These are phyloP conservation scores for Timandra comae DNA, from an alignment of 2,888 invertebrate species.

Conservation along the genomic window DNA sequence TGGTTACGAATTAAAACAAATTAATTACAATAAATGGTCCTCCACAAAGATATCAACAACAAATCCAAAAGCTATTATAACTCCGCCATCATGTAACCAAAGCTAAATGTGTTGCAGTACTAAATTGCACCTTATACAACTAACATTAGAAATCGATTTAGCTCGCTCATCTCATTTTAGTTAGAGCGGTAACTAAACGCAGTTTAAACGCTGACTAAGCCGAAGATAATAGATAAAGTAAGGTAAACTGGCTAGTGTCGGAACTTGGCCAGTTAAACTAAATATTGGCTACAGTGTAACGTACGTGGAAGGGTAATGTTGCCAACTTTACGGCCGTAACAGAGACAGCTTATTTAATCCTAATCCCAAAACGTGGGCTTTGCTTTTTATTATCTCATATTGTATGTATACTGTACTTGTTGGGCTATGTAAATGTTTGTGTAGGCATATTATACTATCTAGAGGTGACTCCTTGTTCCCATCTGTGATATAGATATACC, in stretches of 20 bases:
- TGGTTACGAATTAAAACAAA: neutral
- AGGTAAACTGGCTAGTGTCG: constrained; percentile 13
- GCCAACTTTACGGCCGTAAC: neutral
- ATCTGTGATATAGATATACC: too few relatives aligned
- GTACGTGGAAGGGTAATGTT: neutral
- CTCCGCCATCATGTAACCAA: neutral
- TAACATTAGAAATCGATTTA: neutral
- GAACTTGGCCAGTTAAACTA: constrained; percentile 7
- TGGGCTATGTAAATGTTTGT: too few relatives aligned
- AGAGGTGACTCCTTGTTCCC: too few relatives aligned
- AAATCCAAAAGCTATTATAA: neutral
- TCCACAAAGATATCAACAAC: too few relatives aligned
- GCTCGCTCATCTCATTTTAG: neutral
- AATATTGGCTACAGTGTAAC: constrained; percentile 9
- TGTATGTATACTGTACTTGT: too few relatives aligned
- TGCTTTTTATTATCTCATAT: neutral
- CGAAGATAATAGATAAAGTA: constrained; percentile 26
- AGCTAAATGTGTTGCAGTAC: neutral
- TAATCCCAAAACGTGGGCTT: neutral
- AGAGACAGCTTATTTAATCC: neutral
- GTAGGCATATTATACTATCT: too few relatives aligned
- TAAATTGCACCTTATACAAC: neutral
- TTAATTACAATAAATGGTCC: neutral
- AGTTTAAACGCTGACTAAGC: constrained; percentile 10
- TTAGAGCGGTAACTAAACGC: neutral